Base-by-base conservation (phyloP, 2,797 vertebrate genomes). In the Lacerta bilineata region DNA sequence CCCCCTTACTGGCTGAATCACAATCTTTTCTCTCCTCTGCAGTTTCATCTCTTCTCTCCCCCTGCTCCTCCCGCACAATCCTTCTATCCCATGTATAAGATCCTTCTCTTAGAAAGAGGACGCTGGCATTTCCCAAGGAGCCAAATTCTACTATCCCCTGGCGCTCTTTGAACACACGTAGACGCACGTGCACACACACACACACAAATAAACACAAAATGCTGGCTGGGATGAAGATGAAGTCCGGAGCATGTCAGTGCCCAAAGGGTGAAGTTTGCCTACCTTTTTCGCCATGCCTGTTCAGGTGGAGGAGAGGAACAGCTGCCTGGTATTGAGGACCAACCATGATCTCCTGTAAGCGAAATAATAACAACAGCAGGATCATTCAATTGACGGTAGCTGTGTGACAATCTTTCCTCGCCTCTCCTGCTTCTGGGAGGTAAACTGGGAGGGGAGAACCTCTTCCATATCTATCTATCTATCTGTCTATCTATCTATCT, bases 291-390 rank as follows among this genome's bases (percentile, higher is more conserved):
- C 97, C 93, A 9, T 95, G 97, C 36, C 95, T 93, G 88, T 96
- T 97, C 1, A 95, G 89, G 91, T 95, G 95, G 74, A 98, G 95
- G 88, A 96, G 95, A 92, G 98, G 98, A 95, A 99, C 98, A 84
- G 97, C 95, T 23, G 98, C 98, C 93, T 99, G 98, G 95, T 98
- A 99, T 96, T 98, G 98, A 43, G 98, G 98, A 84, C 98, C 98
- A 90, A 99, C 97, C 98, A 99, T 98, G 95, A 99, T 99, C 90
- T 99, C 98, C 98, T 99, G 94, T 86, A 94, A 95, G 94, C 3
- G 3, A 81, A 23, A 66, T 15, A 8, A 7, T 18, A 23, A 61
- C 23, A 39, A 3, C 17, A 82, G 8, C 8, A 33, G 2, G 41
- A 7, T 3, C 8, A 29, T 39, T 66, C 41, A 55, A 15, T 83